Evolutionary conservation across 1,140 invertebrate species (phyloP), one percentile per base, ranked within the genome.

Genomic region (Zaprionus capensis): DNA sequence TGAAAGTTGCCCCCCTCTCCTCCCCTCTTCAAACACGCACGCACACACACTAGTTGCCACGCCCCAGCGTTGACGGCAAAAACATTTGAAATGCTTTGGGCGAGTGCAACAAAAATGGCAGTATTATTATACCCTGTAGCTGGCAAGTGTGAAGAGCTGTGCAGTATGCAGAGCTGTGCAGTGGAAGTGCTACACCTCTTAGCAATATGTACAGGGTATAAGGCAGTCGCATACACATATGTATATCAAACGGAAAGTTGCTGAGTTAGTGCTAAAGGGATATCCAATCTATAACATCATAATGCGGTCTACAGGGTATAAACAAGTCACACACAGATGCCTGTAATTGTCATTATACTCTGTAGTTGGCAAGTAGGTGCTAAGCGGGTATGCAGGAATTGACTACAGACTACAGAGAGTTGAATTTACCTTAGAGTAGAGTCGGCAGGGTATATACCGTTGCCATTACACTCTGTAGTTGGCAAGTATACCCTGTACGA

Each of bases 1-100:
- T 88, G 84, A 87, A 87, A 87, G 84, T 87, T 88, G 84, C 71
- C 49, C 68, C 67, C 62, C 59, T 20, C 2, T 0, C 4, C 24
- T 0, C 24, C 4, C 20, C 62, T 20, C 69, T 69, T 24, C 67
- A 73, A 31, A 63, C 57, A 24, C 62, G 36, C 28, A 53, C 24
- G 31, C 31, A 41, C 62, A 73, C 46, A 24, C 62, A 49, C 28
- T 14, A 22, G 24, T 17, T 53, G 63, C 76, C 83, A 82, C 83
- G 83, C 80, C 82, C 82, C 83, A 79, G 68, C 83, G 58, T 70
- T 82, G 79, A 84, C 57, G 49, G 46, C 64, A 34, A 68, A 46
- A 51, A 66, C 78, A 85, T 81, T 84, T 73, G 69, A 69, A 63
- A 51, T 26, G 70, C 57, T 69, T 57, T 34, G 46, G 53, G 28